Conservation (phyloP, 1,140 invertebrate species). For the Planococcus citri region DNA sequence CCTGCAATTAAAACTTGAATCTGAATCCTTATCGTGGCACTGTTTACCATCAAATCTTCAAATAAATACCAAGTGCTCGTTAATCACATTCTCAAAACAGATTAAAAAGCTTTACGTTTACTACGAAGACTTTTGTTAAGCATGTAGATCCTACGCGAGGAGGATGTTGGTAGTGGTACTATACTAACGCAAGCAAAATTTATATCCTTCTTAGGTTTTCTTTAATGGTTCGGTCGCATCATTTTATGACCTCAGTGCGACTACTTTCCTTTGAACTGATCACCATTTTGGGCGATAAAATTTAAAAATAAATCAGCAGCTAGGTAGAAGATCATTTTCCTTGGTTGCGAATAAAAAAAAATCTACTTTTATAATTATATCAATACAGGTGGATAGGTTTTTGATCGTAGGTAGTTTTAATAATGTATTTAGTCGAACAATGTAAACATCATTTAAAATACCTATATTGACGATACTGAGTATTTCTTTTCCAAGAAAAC, state of each 20-base stretch:
- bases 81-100: slow-evolving; percentile 3
- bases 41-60: slow-evolving; percentile 3
- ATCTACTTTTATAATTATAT: too few relatives aligned
- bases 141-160: neutral
- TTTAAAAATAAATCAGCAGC: neutral
- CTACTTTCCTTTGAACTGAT: neutral
- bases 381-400: too few relatives aligned
- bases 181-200: neutral
- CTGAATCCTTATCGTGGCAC: neutral
- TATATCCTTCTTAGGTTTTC: neutral
- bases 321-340: too few relatives aligned
- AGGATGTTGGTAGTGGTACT: neutral
- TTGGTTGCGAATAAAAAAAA: too few relatives aligned
- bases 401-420: too few relatives aligned
- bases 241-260: neutral
- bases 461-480: too few relatives aligned
- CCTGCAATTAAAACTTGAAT: neutral
- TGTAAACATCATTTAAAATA: too few relatives aligned
- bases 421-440: too few relatives aligned
- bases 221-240: neutral
- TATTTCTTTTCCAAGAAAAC: too few relatives aligned
- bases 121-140: neutral
- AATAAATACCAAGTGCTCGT: slow-evolving; percentile 3
- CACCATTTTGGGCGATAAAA: neutral
- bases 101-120: neutral